Evolutionary conservation across 2,888 invertebrate species (phyloP), one percentile per base, ranked within the genome.

Genomic region (Antheraea yamamai): DNA sequence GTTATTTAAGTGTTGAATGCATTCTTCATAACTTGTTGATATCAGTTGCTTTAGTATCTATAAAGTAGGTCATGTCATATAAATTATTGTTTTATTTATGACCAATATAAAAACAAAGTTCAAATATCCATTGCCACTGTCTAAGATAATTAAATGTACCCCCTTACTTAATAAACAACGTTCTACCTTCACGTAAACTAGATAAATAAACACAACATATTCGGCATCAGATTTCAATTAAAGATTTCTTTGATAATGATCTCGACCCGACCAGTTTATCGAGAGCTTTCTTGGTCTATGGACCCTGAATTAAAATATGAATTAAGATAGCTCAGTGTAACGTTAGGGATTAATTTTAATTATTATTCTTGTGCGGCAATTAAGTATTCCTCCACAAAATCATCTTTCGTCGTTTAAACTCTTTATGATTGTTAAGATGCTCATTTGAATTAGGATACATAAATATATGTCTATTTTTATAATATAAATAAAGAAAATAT

Each of bases 221-320:
- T 79, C 81, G 80, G 81, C 88, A 91, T 91, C 90, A 85, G 82
- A 82, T 91, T 91, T 88, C 91, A 90, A 90, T 90, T 88, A 89
- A 82, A 89, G 83, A 84, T 84, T 81, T 80, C 78, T 76, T 78
- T 81, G 88, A 89, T 90, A 85, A 86, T 82, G 76, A 86, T 87
- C 84, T 81, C 75, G 77, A 77, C 76, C 76, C 78, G 76, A 70
- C 85, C 85, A 84, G 76, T 78, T 76, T 77, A 82, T 73, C 71
- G 70, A 76, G 83, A 82, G 71, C 80, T 77, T 72, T 76, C 73
- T 73, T 58, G 71, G 16, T 77, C 71, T 76, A 77, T 71, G 75
- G 75, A 74, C 66, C 77, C 78, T 73, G 75, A 77, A 79, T 76
- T 77, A 75, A 79, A 73, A 68, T 76, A 23, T 55, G 74, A 73